A percentile compares a stretch with the other conserved stretches of the same genome.
Evolutionary conservation across 2,797 vertebrate species (phyloP).

Genomic region (Echiichthys vipera): DNA sequence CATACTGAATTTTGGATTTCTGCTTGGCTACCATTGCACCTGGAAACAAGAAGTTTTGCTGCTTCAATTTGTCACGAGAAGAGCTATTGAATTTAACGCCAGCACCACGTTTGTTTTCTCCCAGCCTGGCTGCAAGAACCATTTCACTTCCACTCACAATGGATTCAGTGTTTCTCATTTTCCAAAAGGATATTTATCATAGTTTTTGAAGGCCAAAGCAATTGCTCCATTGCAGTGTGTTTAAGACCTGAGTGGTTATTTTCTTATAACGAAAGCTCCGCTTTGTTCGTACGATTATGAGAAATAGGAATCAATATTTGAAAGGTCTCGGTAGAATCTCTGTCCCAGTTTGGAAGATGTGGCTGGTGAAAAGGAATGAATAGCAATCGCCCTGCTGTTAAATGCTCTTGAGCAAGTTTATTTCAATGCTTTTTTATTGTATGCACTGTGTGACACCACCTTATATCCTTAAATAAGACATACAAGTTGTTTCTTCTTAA

Average conservation of each 20-base stretch:
- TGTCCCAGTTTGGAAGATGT: conserved; percentile 12
- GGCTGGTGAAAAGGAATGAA: conserved; percentile 27
- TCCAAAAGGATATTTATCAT: conserved; percentile 61
- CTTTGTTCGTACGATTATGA: conserved; percentile 26
- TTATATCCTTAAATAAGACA: background rate
- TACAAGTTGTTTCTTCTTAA: background rate
- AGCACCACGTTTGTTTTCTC: conserved; percentile 34
- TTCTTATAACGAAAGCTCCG: conserved; percentile 23
- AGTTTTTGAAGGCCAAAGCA: conserved; percentile 49
- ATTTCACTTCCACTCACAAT: conserved; percentile 49
- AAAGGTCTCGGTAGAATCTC: conserved; percentile 28
- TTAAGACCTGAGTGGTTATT: conserved; percentile 27
- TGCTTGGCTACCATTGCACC: conserved; percentile 9
- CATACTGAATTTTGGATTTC: background rate
- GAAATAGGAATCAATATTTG: conserved; percentile 46
- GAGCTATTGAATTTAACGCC: conserved; percentile 14
- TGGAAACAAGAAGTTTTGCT: conserved; percentile 18
- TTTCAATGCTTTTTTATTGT: background rate
- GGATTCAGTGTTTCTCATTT: conserved; percentile 64
- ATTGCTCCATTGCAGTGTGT: conserved; percentile 47
- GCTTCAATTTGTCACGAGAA: conserved; percentile 21
- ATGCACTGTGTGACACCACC: background rate
- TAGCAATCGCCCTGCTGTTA: background rate
- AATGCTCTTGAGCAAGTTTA: background rate
- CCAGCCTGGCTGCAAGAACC: conserved; percentile 30